Evolutionary conservation across 2,888 invertebrate species (phyloP).

Genomic region (Salticus scenicus): DNA sequence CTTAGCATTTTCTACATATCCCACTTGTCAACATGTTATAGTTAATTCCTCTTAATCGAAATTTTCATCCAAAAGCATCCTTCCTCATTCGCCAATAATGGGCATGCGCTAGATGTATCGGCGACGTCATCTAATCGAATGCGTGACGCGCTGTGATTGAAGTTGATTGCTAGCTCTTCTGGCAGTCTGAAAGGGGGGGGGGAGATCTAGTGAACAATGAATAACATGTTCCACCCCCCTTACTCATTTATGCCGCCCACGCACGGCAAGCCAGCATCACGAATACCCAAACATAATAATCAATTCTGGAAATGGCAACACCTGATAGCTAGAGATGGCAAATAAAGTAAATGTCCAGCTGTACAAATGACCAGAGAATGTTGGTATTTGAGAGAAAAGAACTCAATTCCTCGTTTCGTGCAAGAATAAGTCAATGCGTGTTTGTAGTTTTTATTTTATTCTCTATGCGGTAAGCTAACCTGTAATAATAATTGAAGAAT

Average conservation of each 20-base stretch:
- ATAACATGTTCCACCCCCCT: conserved; percentile 39
- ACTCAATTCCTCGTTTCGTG: conserved; percentile 11
- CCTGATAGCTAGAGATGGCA: conserved; percentile 37
- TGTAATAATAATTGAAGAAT: background rate
- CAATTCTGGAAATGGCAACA: conserved; percentile 66
- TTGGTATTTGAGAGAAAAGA: conserved; percentile 2
- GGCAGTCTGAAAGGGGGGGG: conserved; percentile 6
- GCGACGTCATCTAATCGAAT: conserved; percentile 44
- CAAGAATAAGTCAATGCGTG: background rate
- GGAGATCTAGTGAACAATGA: background rate
- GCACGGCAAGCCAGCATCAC: conserved; percentile 36
- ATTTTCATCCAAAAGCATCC: background rate
- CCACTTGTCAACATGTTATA: too few species aligned
- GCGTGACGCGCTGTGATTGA: conserved; percentile 62
- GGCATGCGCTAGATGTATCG: conserved; percentile 19
- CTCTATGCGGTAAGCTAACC: background rate
- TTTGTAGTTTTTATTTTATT: background rate
- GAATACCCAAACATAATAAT: conserved; percentile 56
- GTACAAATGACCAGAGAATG: conserved; percentile 39
- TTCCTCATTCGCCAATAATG: background rate
- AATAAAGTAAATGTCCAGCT: conserved; percentile 55
- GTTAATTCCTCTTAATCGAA: too few species aligned
- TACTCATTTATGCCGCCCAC: conserved; percentile 46
- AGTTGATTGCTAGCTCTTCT: conserved; percentile 57
- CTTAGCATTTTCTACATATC: too few species aligned